phyloP scores from a whole-genome alignment of 2,797 vertebrate species.

The Cirrhinus molitorella region DNA sequence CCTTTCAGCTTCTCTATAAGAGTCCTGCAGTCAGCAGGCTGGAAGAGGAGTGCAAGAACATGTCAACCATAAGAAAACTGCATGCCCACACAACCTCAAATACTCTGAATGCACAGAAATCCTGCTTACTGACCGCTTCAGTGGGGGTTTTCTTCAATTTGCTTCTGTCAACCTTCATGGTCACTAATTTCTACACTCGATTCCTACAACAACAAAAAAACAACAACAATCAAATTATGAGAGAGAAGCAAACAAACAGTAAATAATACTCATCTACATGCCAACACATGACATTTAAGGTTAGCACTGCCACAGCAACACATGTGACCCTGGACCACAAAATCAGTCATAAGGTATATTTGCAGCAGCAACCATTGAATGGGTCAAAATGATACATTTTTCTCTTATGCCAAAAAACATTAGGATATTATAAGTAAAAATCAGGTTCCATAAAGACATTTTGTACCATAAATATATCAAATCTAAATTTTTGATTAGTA shows the following conservation, averaged over 20 bases:
- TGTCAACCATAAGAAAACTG: conserved; percentile 22
- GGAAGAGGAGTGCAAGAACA: conserved; percentile 56
- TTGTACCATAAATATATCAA: no score
- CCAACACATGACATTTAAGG: background rate
- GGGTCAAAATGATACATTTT: no score
- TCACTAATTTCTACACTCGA: conserved; percentile 82
- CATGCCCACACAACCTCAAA: background rate
- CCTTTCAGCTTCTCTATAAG: conserved; percentile 96
- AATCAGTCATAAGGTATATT: no score
- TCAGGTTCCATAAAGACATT: no score
- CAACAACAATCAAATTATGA: conserved; percentile 12
- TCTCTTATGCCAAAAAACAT: no score
- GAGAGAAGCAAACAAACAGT: conserved; percentile 2
- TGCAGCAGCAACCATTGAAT: no score
- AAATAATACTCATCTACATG: background rate
- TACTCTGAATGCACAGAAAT: background rate
- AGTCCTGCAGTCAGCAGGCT: conserved; percentile 97
- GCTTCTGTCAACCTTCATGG: conserved; percentile 97
- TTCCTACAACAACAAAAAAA: conserved; percentile 68
- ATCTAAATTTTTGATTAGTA: no score
- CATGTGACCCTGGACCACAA: no score
- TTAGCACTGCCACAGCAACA: background rate
- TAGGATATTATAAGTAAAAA: no score
- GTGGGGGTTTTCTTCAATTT: conserved; percentile 98
- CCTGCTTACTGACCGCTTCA: conserved; percentile 89